These are phyloP conservation scores for Stigmatopora argus DNA, from an alignment of 2,113 vertebrate genomes.

Conservation along the genomic window DNA sequence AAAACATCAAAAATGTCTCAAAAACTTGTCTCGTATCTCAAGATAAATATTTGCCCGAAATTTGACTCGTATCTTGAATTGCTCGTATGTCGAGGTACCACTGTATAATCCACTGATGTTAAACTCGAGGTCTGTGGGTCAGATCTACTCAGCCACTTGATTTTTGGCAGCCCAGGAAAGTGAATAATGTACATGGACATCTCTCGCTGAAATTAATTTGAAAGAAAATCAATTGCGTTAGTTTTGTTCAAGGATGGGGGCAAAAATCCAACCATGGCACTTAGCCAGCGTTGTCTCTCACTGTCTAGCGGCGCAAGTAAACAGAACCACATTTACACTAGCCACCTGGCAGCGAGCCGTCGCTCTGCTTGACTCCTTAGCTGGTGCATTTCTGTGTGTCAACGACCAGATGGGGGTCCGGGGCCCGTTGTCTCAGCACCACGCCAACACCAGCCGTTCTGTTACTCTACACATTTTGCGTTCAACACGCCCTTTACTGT, in stretches of 20 bases:
- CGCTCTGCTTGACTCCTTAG: slow-evolving; percentile 31
- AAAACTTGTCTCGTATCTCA: too few species aligned
- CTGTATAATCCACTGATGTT: too few species aligned
- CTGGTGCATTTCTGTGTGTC: slow-evolving; percentile 19
- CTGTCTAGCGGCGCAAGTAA: slow-evolving; percentile 43
- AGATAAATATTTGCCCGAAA: too few species aligned
- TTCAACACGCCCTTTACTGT: slow-evolving; percentile 23
- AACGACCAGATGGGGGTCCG: slow-evolving; percentile 58
- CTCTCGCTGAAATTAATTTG: too few species aligned
- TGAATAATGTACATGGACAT: too few species aligned
- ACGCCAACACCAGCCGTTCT: slow-evolving; percentile 47
- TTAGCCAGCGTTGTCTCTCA: slow-evolving; percentile 48
- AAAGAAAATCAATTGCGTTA: slow-evolving; percentile 4
- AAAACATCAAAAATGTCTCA: too few species aligned
- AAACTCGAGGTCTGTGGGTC: too few species aligned
- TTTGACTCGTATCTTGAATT: too few species aligned
- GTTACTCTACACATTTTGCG: slow-evolving; percentile 48
- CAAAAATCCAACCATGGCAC: slow-evolving; percentile 31
- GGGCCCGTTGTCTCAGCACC: slow-evolving; percentile 38
- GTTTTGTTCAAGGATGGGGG: slow-evolving; percentile 33
- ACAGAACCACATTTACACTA: slow-evolving; percentile 37
- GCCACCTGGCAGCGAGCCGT: slow-evolving; percentile 50
- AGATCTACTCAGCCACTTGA: too few species aligned
- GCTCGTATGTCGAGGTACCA: too few species aligned
- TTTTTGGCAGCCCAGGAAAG: too few species aligned